Evolutionary conservation across 2,113 vertebrate species (phyloP).

Genomic region (Oriolus oriolus): DNA sequence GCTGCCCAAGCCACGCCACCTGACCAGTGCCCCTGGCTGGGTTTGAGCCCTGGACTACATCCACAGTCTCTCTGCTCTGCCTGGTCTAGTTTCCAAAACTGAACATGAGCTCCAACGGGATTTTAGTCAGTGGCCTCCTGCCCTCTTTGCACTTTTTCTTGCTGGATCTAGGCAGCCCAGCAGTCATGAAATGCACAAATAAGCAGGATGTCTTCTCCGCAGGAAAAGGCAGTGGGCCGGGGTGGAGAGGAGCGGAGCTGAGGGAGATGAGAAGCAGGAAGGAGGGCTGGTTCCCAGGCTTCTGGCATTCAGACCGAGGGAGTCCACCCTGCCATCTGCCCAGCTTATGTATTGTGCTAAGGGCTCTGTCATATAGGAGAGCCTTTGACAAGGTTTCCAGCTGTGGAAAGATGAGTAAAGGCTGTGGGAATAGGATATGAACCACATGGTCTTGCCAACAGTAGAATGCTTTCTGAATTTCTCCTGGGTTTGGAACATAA

Average conservation of each 20-base stretch:
- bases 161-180: neutral
- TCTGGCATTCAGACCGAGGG: conserved; percentile 34
- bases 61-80: neutral
- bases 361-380: conserved; percentile 8
- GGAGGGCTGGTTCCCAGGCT: conserved; percentile 62
- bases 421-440: conserved; percentile 64
- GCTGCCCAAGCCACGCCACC: neutral
- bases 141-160: conserved; percentile 5
- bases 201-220: conserved; percentile 53
- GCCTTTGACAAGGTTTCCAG: conserved; percentile 59
- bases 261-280: conserved; percentile 66
- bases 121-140: neutral
- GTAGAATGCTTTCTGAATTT: conserved; percentile 40
- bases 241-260: neutral
- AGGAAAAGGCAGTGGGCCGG: conserved; percentile 47
- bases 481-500: conserved; percentile 21
- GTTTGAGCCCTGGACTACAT: neutral
- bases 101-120: neutral
- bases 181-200: conserved; percentile 13
- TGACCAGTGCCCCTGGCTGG: neutral
- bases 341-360: conserved; percentile 49
- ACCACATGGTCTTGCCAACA: conserved; percentile 13
- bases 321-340: conserved; percentile 61
- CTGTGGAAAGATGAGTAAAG: conserved; percentile 64
- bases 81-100: neutral